Evolutionary conservation across 2,113 vertebrate species (phyloP), one percentile per base, ranked within the genome.

Genomic region (Hemiscyllium ocellatum): DNA sequence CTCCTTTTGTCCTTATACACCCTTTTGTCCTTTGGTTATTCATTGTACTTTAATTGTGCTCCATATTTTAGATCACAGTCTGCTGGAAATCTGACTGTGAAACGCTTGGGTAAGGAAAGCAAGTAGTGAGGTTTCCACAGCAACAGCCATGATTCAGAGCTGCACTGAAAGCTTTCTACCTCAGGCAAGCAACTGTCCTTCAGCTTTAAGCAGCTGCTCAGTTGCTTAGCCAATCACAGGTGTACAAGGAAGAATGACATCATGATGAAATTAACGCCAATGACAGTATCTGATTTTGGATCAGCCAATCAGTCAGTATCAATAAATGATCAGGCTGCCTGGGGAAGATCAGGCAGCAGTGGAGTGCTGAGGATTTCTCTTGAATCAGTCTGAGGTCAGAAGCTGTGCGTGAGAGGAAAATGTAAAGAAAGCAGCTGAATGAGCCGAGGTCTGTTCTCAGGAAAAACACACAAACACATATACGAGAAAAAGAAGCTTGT

Each of bases 201-300:
- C 97, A 97, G 98, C 97, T 97, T 97, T 97, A 97, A 98, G 98
- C 98, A 98, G 98, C 98, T 99, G 98, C 98, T 98, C 97, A 96
- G 96, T 96, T 96, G 96, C 56, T 95, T 97, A 98, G 97, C 99
- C 98, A 98, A 98, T 99, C 96, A 95, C 96, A 96, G 66, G 97
- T 97, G 96, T 95, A 96, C 96, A 95, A 96, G 96, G 97, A 98
- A 98, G 97, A 97, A 98, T 99, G 98, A 99, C 98, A 98, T 99
- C 98, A 99, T 98, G 98, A 98, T 98, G 97, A 98, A 98, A 98
- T 98, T 96, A 96, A 97, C 97, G 97, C 97, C 89, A 93, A 66
- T 66, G 61, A 66, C 89, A 66, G n/a, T 93, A 66, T 90, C 87
- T 33, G 61, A 93, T 93, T 65, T 66, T n/a, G 61, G 15, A 37